Percentiles rank a stretch among this genome's conserved stretches.
Conservation (phyloP, 2,113 vertebrate species). For the Ciconia maguari region DNA sequence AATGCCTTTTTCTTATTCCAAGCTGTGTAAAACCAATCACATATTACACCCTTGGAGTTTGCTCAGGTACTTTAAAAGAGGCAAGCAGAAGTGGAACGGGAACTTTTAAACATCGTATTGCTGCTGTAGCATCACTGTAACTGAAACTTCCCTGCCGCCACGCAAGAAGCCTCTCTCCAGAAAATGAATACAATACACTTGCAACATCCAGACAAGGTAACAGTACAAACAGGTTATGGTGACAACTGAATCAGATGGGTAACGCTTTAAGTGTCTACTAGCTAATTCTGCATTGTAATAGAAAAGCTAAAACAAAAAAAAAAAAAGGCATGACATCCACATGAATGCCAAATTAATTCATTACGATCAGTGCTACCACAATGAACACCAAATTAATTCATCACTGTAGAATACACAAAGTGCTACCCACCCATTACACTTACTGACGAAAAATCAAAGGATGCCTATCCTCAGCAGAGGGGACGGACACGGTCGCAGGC, state of each 20-base stretch:
- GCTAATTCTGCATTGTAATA: background rate
- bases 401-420: conserved; percentile 44
- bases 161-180: background rate
- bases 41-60: background rate
- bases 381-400: conserved; percentile 66
- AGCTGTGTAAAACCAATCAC: background rate
- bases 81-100: background rate
- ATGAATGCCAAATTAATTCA: conserved; percentile 70
- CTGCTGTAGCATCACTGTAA: background rate
- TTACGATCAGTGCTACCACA: conserved; percentile 64
- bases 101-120: background rate
- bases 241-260: background rate
- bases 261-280: background rate
- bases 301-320: background rate
- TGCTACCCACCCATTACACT: conserved; percentile 33
- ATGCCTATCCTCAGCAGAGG: background rate
- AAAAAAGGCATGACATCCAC: conserved; percentile 1
- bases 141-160: background rate
- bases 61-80: background rate
- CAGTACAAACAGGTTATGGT: background rate
- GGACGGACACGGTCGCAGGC: background rate
- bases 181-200: background rate
- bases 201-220: background rate
- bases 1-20: background rate
- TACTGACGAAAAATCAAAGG: conserved; percentile 25